phyloP scores from a whole-genome alignment of 2,113 vertebrate genomes.

The Myxocyprinus asiaticus region DNA sequence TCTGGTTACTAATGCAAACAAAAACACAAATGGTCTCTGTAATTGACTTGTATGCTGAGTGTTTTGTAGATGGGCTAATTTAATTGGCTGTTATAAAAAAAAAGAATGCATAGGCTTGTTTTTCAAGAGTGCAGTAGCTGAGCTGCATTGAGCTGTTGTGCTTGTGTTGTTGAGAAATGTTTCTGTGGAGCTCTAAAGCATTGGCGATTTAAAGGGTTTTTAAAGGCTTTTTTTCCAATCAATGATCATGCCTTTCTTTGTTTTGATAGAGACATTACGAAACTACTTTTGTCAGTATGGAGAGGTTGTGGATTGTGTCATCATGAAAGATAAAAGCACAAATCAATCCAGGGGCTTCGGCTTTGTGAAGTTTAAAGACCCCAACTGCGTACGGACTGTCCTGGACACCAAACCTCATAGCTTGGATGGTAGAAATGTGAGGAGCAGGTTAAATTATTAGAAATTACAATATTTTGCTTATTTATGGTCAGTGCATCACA shows the following conservation, averaged over 20 bases:
- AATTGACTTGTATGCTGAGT: no score
- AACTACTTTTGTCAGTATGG: constrained; percentile 99
- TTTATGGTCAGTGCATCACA: not conserved
- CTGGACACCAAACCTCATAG: constrained; percentile 97
- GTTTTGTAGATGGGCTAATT: no score
- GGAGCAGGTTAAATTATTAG: constrained; percentile 62
- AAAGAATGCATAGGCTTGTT: not conserved
- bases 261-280: constrained; percentile 89
- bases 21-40: no score
- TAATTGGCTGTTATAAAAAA: not conserved
- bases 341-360: constrained; percentile 99
- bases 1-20: no score
- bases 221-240: not conserved
- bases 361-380: constrained; percentile 99
- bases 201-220: not conserved
- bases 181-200: not conserved
- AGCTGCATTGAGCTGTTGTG: no score
- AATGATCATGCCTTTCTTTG: constrained; percentile 26
- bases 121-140: no score
- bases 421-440: constrained; percentile 96
- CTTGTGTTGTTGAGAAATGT: no score
- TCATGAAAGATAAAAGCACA: constrained; percentile 99
- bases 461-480: not conserved
- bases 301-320: constrained; percentile 98
- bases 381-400: constrained; percentile 97